phyloP scores from a whole-genome alignment of 2,797 vertebrate species.

The Sebastes alutus region DNA sequence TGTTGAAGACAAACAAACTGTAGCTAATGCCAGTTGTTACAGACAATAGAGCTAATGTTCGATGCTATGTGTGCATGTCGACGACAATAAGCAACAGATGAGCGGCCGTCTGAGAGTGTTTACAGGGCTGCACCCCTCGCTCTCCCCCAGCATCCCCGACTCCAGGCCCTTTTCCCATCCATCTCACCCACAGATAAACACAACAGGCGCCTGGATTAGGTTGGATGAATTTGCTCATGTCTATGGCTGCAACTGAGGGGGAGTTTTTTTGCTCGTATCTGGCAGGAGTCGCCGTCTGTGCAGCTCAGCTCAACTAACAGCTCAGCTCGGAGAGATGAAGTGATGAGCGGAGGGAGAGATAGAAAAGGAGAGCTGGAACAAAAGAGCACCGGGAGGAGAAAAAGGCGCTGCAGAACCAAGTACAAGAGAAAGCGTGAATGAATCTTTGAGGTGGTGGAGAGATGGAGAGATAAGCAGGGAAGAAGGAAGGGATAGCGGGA shows the following conservation, averaged over 20 bases:
- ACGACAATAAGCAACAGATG: conserved; percentile 39
- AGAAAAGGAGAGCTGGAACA: conserved; percentile 42
- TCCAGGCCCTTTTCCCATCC: conserved; percentile 20
- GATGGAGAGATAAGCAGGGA: conserved; percentile 51
- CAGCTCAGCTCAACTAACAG: conserved; percentile 39
- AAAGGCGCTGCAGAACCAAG: conserved; percentile 32
- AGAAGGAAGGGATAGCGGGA: conserved; percentile 52
- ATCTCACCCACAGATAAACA: conserved; percentile 57
- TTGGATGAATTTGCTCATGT: conserved; percentile 58
- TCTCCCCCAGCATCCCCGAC: conserved; percentile 4
- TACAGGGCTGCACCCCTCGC: conserved; percentile 24
- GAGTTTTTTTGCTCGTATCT: conserved; percentile 59
- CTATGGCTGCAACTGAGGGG: conserved; percentile 38
- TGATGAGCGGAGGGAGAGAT: conserved; percentile 44
- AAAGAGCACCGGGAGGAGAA: conserved; percentile 42
- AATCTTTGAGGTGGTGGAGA: conserved; percentile 58
- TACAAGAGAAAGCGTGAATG: conserved; percentile 58
- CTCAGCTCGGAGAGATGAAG: conserved; percentile 54
- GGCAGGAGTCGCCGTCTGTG: conserved; percentile 38
- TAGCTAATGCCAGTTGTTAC: conserved; percentile 28
- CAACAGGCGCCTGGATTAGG: conserved; percentile 54
- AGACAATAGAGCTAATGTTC: conserved; percentile 24
- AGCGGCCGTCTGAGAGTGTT: conserved; percentile 15
- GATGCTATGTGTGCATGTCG: not conserved
- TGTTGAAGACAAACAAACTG: conserved; percentile 45